Evolutionary conservation across 2,113 vertebrate genomes (phyloP).

Genomic region (Toxostoma redivivum): DNA sequence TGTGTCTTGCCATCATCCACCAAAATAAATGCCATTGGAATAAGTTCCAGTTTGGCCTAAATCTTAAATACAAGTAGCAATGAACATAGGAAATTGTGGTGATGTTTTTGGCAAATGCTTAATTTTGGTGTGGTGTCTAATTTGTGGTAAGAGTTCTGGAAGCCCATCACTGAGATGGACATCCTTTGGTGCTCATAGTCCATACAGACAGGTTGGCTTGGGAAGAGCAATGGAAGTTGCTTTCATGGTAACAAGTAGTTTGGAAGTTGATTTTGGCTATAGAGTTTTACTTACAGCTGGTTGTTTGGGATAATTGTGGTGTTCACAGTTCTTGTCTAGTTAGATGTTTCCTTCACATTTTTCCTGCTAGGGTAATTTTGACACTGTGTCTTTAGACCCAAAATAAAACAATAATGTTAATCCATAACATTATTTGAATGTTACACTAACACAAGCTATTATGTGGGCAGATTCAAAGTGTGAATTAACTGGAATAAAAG

Average conservation of each 20-base stretch:
- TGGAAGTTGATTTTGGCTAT: background rate
- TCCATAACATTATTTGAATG: background rate
- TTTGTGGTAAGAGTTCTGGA: background rate
- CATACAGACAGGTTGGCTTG: background rate
- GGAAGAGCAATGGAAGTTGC: background rate
- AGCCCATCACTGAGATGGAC: rapidly evolving
- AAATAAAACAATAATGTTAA: background rate
- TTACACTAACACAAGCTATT: background rate
- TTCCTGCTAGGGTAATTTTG: background rate
- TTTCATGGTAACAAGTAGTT: background rate
- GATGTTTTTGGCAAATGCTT: background rate
- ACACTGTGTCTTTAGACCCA: background rate
- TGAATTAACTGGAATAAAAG: background rate
- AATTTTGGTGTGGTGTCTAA: background rate
- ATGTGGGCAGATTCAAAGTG: background rate
- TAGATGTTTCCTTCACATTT: background rate
- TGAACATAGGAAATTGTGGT: background rate
- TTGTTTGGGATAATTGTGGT: background rate
- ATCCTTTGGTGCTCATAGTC: background rate
- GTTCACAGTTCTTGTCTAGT: background rate
- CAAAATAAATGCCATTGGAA: background rate
- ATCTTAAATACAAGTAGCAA: background rate
- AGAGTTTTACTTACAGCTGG: background rate
- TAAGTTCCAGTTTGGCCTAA: background rate
- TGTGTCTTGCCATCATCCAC: background rate